Conservation (phyloP, 2,113 vertebrate genomes). For the Lynx canadensis region DNA sequence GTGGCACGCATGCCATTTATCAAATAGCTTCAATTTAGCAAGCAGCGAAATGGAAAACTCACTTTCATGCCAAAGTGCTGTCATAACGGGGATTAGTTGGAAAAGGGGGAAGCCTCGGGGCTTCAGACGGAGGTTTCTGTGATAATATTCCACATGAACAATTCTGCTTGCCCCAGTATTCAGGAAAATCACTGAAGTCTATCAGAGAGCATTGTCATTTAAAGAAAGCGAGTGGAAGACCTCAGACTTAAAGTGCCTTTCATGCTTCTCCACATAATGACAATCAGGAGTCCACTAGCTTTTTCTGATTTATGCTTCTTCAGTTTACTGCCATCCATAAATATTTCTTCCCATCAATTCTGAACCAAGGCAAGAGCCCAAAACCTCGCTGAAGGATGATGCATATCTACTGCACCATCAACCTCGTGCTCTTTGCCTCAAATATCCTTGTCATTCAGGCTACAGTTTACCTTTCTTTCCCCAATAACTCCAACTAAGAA, state of each 20-base stretch:
- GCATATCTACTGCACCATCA: not conserved
- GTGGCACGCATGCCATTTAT: not conserved
- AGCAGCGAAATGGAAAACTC: conserved; percentile 53
- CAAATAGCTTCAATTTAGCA: conserved; percentile 29
- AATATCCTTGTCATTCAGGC: not conserved
- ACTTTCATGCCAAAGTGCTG: not conserved
- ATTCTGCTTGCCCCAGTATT: not conserved
- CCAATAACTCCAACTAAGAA: not conserved
- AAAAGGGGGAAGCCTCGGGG: not conserved
- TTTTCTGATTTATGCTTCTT: not conserved
- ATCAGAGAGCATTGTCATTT: not conserved
- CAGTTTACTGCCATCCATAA: not conserved
- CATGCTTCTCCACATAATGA: not conserved
- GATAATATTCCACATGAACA: not conserved
- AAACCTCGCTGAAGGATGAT: not conserved
- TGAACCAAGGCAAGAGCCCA: not conserved
- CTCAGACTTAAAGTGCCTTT: not conserved
- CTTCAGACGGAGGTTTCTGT: not conserved
- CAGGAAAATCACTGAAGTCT: not conserved
- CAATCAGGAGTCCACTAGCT: not conserved
- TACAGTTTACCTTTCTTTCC: not conserved
- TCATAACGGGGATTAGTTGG: not conserved
- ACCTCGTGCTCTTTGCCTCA: not conserved
- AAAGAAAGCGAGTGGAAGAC: not conserved
- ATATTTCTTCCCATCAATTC: conserved; percentile 18